These are phyloP conservation scores for Toxotes lorentzi DNA, from an alignment of 2,797 vertebrate genomes.

Conservation along the genomic window DNA sequence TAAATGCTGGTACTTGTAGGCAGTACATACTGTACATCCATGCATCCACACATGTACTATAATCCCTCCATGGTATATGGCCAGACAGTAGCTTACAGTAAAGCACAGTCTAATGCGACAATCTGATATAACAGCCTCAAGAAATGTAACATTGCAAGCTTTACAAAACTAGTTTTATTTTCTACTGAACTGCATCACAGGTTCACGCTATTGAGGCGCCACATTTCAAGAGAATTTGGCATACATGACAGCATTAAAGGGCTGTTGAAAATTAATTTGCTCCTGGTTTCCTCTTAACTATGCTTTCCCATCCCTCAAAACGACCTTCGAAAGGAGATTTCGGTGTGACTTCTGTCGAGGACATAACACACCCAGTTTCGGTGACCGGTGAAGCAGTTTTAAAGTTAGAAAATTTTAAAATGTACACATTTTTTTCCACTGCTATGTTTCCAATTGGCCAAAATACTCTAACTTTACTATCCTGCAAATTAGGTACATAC, in stretches of 20 bases:
- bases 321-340: conserved; percentile 5
- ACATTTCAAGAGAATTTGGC: not conserved
- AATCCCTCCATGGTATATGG: not conserved
- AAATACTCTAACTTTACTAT: not conserved
- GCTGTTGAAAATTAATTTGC: conserved; percentile 6
- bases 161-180: not conserved
- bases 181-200: not conserved
- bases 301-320: not conserved
- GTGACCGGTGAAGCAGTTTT: not conserved
- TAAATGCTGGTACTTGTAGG: not conserved
- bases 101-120: not conserved
- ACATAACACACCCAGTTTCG: not conserved
- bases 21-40: not conserved
- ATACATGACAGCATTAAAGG: not conserved
- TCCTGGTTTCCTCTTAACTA: not conserved
- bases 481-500: not conserved
- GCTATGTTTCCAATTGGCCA: not conserved
- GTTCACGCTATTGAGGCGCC: not conserved
- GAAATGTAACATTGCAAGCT: not conserved
- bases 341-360: not conserved
- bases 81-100: not conserved
- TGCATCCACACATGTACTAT: not conserved
- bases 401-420: not conserved
- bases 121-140: not conserved
- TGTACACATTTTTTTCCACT: not conserved